Evolutionary conservation across 2,888 invertebrate species (phyloP), one percentile per base, ranked within the genome.

Genomic region (Trissoscelio sp.): DNA sequence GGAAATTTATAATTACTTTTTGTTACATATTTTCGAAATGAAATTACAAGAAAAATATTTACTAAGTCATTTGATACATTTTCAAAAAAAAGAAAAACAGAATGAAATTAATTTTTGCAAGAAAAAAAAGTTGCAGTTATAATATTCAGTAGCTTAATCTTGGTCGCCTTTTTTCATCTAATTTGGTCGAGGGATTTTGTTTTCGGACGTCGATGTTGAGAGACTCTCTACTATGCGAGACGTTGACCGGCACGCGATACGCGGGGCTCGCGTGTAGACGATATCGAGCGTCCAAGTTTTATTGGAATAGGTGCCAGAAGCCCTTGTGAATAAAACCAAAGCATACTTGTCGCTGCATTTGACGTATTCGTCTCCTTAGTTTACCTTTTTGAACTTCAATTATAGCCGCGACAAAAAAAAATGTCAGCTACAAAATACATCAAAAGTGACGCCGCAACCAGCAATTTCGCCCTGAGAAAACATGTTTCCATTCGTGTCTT

Each of bases 161-260:
- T 34, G 11, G 6, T 34, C 9, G 2, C 16, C n/a, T 44, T 64
- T 64, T 64, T 48, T 28, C 31, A 11, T 18, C 37, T 28, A 62
- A 48, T 46, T 46, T 18, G 4, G 31, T 37, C 60, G 7, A 34
- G 1, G 31, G 20, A 37, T 60, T 60, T 70, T 60, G 51, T 48
- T 53, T 72, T 70, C 39, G 18, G 62, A 20, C 74, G 62, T 18
- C 44, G 51, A 34, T 12, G 46, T 34, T 58, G 58, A 44, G 64
- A 44, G 39, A 18, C 77, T 16, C 51, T 70, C 64, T 46, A 58
- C 78, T 64, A 70, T 64, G 57, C 70, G 48, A 78, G 78, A 70
- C 78, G 44, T 70, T 78, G 78, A 73, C 73, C 79, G 73, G 66
- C 79, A 79, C 79, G 79, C 79, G 73, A 73, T 73, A 58, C 72